Evolutionary conservation across 2,888 invertebrate genomes (phyloP), one percentile per base, ranked within the genome.

Genomic region (Erynnis tages): DNA sequence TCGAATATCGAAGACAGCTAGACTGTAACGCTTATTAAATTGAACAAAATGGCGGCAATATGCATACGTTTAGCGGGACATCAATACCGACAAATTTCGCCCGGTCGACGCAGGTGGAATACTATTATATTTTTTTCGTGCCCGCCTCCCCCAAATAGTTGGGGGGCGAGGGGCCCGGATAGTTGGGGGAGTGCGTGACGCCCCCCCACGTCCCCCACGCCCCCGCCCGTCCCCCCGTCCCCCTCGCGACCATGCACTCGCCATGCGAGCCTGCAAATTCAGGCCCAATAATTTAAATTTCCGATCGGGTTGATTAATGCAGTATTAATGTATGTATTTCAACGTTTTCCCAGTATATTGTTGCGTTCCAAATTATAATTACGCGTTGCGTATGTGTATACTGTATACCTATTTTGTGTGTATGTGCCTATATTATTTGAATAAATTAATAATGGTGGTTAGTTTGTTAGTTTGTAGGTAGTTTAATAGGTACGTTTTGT

Each of bases 241-340:
- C 58, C 57, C 62, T 54, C 55, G 58, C 61, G 71, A 64, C 66
- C 61, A 54, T 76, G 82, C 82, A 82, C 73, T 75, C 63, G 71
- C 71, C 84, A 73, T 84, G 83, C 85, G 81, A 87, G 86, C 83
- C 84, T 87, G 48, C 49, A 84, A 83, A 82, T 82, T 85, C 81
- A 72, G 73, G 79, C 75, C 76, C 83, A 81, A 88, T 88, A 85
- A 87, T 88, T 87, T 86, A 88, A 89, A 87, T 88, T 88, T 83
- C 76, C 75, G 79, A 85, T 81, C 72, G 74, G 73, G 71, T 74
- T 82, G 82, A 84, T 85, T 81, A 83, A 83, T 79, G 76, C 71
- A 71, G 73, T 75, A 79, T 77, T 80, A 78, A 83, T 77, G 76
- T 71, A 71, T 74, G 71, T 69, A 67, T 65, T 65, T 48, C 35